Base-by-base conservation (phyloP, 2,797 vertebrate genomes). In the Lepilemur ruficaudatus region DNA sequence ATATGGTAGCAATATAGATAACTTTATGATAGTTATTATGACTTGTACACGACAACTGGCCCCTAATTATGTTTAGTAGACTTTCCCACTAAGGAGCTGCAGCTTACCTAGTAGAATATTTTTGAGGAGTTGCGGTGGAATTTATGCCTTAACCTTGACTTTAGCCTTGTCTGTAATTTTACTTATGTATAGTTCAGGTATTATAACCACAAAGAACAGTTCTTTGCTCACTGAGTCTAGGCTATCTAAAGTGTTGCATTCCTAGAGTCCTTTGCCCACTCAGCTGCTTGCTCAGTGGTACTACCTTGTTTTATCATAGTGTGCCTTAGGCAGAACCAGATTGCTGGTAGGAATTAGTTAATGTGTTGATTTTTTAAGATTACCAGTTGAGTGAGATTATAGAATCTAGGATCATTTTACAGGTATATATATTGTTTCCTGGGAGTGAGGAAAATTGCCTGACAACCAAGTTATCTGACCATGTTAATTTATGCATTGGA, bases 1-100 rank as follows among this genome's bases (percentile, higher is more conserved):
- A 75, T 93, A 73, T 63, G 83, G 88, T 91, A 79, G 59, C 55
- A 89, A 0, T 87, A 86, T 85, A 97, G 93, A 91, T 96, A 93
- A 48, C 67, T 80, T 12, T 83, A 11, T 32, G 63, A 41, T 80
- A n/a, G 63, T 87, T 84, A 43, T 81, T 95, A 43, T 84, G 63
- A 92, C 61, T 78, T 94, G 28, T 41, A 20, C 28, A 20, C 76
- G 92, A 63, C 78, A 94, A 14, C 25, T 50, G 35, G 46, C 32
- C 67, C 32, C 48, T 96, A 61, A 80, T 92, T 81, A 41, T 72
- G 35, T 88, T 93, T 70, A 63, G 12, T 86, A 73, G 88, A 92
- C 48, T 93, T 88, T 83, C 70, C 12, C 48, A 76, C 30, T 15
- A 20, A 79, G 52, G 59, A 96, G n/a, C 55, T 91, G 32, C 57